Evolutionary conservation across 2,113 vertebrate genomes (phyloP), one percentile per base, ranked within the genome.

Genomic region (Saccopteryx bilineata): DNA sequence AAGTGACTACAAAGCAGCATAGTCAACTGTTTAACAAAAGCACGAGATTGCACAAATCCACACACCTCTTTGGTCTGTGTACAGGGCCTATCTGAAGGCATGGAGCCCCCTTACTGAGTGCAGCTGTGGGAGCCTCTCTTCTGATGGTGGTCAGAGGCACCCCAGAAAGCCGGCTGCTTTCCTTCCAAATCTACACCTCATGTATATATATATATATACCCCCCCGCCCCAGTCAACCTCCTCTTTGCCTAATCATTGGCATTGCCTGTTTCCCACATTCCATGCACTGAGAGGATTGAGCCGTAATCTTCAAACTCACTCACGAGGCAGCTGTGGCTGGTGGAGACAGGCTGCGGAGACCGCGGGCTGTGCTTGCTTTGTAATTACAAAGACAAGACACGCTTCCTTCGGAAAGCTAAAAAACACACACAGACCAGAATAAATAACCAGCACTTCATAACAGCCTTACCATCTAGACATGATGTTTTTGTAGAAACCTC

Each of bases 1-100:
- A 4, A 48, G 80, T 5, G 72, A 71, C 19, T 7, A 1, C 10
- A 39, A 52, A 82, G 28, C 10, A n/a, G 14, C 28, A 5, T 1
- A 48, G 24, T 4, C 46, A 9, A 11, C 58, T 21, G 50, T 68
- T 78, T 72, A 60, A 82, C 39, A 72, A 26, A 48, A 24, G 14
- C 0, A 0, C 5, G 31, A 23, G 63, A 7, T n/a, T 0, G 0
- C 9, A 10, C 0, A 7, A 28, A 21, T 7, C 12, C 52, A 48
- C 33, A 4, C 46, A 33, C 74, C 61, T 39, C 6, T 21, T 10
- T 2, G 58, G 31, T 39, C 2, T 0, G 23, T 1, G 33, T 7
- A 2, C 26, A 10, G 50, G 66, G 56, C 58, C 21, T 65, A 75
- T 82, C 74, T 26, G 84, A 50, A 66, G 33, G 33, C 2, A 0